phyloP scores from a whole-genome alignment of 2,113 vertebrate genomes.

The Harpagus bidentatus region DNA sequence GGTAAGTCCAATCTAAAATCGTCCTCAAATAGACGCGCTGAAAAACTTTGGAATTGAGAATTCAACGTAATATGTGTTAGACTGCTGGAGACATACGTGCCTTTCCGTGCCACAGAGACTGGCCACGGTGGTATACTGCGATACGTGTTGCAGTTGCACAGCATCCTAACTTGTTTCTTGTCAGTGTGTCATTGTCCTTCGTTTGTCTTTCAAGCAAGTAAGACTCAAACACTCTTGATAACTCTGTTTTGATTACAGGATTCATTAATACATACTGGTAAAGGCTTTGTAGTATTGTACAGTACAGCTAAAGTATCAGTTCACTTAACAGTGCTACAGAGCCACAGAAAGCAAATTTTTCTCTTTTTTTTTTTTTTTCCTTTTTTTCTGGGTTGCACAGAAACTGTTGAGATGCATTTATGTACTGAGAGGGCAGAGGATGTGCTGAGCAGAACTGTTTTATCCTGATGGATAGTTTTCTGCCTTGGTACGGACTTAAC shows the following conservation, averaged over 20 bases:
- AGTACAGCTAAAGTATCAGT: fast-evolving
- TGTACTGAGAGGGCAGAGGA: not conserved
- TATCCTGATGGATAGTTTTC: not conserved
- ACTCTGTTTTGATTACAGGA: not conserved
- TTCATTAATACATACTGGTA: fast-evolving
- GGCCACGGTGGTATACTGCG: fast-evolving
- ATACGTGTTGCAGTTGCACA: fast-evolving
- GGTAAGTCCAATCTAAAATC: conserved; percentile 73
- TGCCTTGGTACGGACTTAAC: not conserved
- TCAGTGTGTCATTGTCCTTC: fast-evolving
- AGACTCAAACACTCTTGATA: fast-evolving
- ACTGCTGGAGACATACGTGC: fast-evolving
- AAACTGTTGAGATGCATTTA: not conserved
- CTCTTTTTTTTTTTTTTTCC: fast-evolving
- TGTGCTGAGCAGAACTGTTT: not conserved
- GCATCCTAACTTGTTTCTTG: fast-evolving
- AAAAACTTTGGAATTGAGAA: not conserved
- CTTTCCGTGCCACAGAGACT: fast-evolving
- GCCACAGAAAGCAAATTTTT: not conserved
- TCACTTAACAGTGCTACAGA: not conserved
- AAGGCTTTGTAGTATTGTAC: fast-evolving
- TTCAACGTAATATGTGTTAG: fast-evolving
- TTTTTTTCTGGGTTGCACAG: not conserved
- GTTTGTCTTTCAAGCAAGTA: not conserved
- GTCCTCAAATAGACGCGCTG: fast-evolving